phyloP scores from a whole-genome alignment of 2,888 invertebrate species.

The Eupithecia subfuscata region DNA sequence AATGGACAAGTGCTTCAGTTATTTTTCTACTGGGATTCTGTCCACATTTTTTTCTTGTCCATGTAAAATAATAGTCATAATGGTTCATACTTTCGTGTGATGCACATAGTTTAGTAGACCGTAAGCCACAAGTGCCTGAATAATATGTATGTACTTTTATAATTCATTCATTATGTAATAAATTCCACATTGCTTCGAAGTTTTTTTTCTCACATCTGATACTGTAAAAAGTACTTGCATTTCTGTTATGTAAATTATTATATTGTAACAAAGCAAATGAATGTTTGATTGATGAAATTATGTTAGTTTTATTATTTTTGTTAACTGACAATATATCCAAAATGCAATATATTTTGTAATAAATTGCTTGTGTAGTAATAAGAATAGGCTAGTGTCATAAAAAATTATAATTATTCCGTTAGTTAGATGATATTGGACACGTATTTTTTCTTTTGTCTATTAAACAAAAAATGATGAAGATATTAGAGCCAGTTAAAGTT shows the following conservation, averaged over 20 bases:
- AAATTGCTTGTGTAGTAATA: neutral
- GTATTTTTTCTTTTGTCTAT: too few species aligned
- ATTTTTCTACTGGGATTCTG: neutral
- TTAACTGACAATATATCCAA: neutral
- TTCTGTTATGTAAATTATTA: neutral
- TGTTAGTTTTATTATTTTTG: neutral
- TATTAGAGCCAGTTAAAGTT: too few species aligned
- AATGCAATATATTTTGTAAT: conserved; percentile 5
- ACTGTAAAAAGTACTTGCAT: neutral
- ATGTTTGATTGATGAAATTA: neutral
- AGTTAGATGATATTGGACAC: too few species aligned
- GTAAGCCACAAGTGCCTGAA: neutral
- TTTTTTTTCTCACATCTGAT: neutral
- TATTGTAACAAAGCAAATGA: neutral
- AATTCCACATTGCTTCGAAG: neutral
- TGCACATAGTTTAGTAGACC: neutral
- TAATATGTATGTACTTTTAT: conserved; percentile 5
- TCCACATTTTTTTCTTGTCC: neutral
- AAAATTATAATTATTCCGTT: too few species aligned
- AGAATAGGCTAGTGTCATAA: neutral
- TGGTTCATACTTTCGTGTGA: neutral
- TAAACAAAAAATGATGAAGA: too few species aligned
- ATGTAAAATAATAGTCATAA: neutral
- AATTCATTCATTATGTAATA: neutral
- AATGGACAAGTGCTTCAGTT: neutral